Evolutionary conservation across 2,113 vertebrate species (phyloP), one percentile per base, ranked within the genome.

Genomic region (Meles meles): DNA sequence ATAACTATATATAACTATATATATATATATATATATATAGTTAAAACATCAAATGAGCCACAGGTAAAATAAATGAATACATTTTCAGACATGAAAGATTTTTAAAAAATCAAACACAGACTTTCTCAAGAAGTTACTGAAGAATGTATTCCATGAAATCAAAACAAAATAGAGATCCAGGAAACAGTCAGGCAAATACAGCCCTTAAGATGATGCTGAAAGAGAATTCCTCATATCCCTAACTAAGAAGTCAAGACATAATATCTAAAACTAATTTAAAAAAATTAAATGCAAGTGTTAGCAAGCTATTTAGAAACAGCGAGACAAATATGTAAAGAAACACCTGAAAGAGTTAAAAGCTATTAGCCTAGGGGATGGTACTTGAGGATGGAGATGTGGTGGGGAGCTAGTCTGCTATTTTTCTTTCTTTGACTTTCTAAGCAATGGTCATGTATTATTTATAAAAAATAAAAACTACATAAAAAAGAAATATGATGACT

Each of bases 361-460:
- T 87, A 25, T 91, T 93, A 92, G 31, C 8, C 63, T 88, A 15
- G 1, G 1, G 23, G 86, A 93, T 44, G 5, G 47, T 93, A 67
- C 34, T 76, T 83, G 25, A 97, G 7, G 17, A 11, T 94, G 59
- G 17, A 96, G 31, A 85, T 69, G 14, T 6, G 14, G 2, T 81
- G 42, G 2, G 0, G 2, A 69, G 49, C 12, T 80, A 23, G 47
- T 69, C 27, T 69, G 57, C 15, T 71, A 5, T 57, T 96, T 97
- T 90, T 96, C 74, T 93, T 89, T 91, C 39, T 79, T 94, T 94
- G 17, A 94, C 55, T 84, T 93, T 94, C 76, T 81, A 93, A 85
- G 42, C 13, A 79, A 52, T 69, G 25, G 13, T 57, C 47, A 96
- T 94, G 69, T 25, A 84, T 95, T 96, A 96, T 96, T 94, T 96